phyloP scores from a whole-genome alignment of 2,113 vertebrate species.

The human region DNA sequence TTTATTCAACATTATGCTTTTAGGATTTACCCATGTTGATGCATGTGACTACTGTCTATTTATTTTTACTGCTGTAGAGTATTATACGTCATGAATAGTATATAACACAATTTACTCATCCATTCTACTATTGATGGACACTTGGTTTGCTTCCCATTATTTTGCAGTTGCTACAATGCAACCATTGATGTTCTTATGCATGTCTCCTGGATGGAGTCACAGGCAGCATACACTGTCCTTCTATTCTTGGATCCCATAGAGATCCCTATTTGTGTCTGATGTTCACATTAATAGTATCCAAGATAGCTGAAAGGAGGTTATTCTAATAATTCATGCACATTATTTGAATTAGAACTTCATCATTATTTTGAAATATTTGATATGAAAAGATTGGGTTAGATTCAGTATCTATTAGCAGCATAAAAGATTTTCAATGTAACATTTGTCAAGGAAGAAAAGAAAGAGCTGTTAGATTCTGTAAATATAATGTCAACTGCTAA shows the following conservation, averaged over 20 bases:
- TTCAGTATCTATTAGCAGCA: background rate
- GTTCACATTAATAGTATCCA: background rate
- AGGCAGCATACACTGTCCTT: background rate
- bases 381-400: background rate
- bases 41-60: background rate
- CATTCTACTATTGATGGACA: background rate
- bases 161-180: background rate
- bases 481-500: background rate
- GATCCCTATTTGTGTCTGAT: background rate
- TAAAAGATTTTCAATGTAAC: background rate
- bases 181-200: background rate
- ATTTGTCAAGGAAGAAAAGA: constrained; percentile 21
- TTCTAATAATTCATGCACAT: background rate
- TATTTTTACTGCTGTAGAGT: background rate
- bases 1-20: background rate
- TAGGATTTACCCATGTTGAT: background rate
- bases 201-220: background rate
- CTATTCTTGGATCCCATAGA: background rate
- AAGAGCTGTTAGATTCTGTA: background rate
- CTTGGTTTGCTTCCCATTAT: background rate
- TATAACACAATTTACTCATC: background rate
- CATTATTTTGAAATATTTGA: constrained; percentile 46
- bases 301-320: background rate
- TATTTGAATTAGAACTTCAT: constrained; percentile 2
- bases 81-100: background rate